Evolutionary conservation across 2,888 invertebrate species (phyloP), one percentile per base, ranked within the genome.

Genomic region (Epistrophe grossulariae): DNA sequence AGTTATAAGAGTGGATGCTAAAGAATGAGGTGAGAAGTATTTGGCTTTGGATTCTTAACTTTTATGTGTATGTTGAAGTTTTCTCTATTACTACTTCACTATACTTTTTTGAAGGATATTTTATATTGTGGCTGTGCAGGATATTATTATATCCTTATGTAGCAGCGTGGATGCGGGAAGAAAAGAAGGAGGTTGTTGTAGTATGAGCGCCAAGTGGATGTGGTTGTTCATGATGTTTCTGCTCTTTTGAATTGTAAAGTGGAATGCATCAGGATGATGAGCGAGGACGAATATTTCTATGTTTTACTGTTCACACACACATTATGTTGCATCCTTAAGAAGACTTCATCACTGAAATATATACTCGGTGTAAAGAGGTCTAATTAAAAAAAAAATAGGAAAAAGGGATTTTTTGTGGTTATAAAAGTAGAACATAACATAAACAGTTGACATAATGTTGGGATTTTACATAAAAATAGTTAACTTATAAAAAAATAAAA

Each of bases 111-210:
- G 73, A 81, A 81, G 78, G 73, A 85, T 68, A 68, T 68, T 24
- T 68, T 68, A 68, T 19, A 31, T 38, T 35, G 66, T 77, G 70
- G 55, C 24, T 68, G 66, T 62, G 84, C 57, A 40, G 52, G 77
- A 78, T 85, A 81, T 74, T 85, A 81, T 73, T 80, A 81, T 81
- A 81, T 78, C 78, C 81, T 68, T 85, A n/a, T n/a, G n/a, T n/a
- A n/a, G n/a, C n/a, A 45, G 64, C 50, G 17, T 3, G 2, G 2
- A 13, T 11, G n/a, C 4, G 17, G 5, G 7, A 9, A 2, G 0
- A 17, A 0, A 13, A 60, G 6, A 38, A 40, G 7, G 19, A 43
- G 19, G 17, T 19, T 8, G 50, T 38, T 52, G 24, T 19, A 68
- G n/a, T n/a, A n/a, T n/a, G n/a, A n/a, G 62, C 59, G 66, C 59